phyloP scores from a whole-genome alignment of 2,797 vertebrate species.

The Crenuchus spilurus region DNA sequence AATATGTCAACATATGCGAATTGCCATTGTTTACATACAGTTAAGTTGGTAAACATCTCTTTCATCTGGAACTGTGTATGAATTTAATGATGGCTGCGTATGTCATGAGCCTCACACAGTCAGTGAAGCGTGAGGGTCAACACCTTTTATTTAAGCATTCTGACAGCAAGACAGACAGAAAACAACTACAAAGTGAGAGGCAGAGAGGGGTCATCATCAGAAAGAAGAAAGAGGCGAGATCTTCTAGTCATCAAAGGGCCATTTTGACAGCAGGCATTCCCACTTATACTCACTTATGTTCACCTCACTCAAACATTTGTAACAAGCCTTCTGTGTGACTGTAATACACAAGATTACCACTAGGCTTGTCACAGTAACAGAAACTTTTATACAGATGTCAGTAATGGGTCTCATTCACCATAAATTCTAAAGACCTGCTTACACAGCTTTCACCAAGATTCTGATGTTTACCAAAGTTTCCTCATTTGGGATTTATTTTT shows the following conservation, averaged over 20 bases:
- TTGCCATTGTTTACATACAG: no score
- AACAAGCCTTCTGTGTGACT: neutral
- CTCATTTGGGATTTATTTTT: no score
- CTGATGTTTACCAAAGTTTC: no score
- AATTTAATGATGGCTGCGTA: neutral
- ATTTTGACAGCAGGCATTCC: neutral
- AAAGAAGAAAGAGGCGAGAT: neutral
- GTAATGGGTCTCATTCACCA: no score
- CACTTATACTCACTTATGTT: neutral
- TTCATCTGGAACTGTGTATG: no score
- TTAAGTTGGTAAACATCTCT: no score
- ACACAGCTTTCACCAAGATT: no score
- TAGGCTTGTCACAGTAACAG: no score
- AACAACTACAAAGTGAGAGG: neutral
- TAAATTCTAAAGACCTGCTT: no score
- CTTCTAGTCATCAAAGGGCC: slow-evolving; percentile 8
- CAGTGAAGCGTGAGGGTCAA: neutral
- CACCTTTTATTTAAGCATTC: slow-evolving; percentile 22
- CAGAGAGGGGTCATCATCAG: neutral
- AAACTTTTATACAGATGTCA: no score
- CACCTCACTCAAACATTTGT: neutral
- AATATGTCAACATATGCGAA: no score
- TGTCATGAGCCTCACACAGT: neutral
- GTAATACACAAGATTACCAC: neutral
- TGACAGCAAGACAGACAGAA: neutral